Base-by-base conservation (phyloP, 1,140 invertebrate genomes). In the Drosophila kohkoa region DNA sequence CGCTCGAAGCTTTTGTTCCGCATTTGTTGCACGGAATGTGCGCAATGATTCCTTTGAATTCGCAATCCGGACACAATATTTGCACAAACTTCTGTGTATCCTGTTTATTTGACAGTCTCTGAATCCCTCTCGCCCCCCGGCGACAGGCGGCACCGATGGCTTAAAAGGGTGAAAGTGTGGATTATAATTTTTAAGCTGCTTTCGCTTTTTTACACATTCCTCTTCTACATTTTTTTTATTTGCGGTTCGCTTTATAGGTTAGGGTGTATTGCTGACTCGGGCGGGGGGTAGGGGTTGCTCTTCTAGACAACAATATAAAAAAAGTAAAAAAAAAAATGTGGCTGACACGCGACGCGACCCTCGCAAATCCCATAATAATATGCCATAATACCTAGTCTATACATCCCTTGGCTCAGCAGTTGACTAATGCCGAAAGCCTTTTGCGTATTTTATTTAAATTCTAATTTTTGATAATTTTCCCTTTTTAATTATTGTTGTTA, bases 111-210 rank as follows among this genome's bases (percentile, higher is more conserved):
- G 46, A 64, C 60, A 54, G 41, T 16, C 32, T 28, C 32, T 35
- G 43, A 58, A 66, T 54, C 25, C 55, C 55, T 41, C 71, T 13
- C 38, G 46, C 54, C 49, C 43, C 51, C 15, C 11, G 3, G 60
- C 5, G 8, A 46, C 51, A 43, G 46, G 41, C 45, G 38, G 13
- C 45, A 69, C 67, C 59, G 45, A 45, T 65, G 77, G 80, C 80
- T 83, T 75, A 89, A 86, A 75, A 45, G 78, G 83, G 86, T 81
- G 81, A 88, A 88, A 88, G 86, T 89, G 78, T 75, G 85, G 85
- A 89, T 88, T 88, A 88, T 88, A 89, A 85, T 76, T 90, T 88
- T 79, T 88, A 88, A 88, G 85, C 85, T 79, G 86, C 85, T 88
- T 88, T 88, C 86, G 78, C 85, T 76, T 89, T 88, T 87, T 63